Conservation (phyloP, 2,113 vertebrate genomes). For the Mus spicilegus region DNA sequence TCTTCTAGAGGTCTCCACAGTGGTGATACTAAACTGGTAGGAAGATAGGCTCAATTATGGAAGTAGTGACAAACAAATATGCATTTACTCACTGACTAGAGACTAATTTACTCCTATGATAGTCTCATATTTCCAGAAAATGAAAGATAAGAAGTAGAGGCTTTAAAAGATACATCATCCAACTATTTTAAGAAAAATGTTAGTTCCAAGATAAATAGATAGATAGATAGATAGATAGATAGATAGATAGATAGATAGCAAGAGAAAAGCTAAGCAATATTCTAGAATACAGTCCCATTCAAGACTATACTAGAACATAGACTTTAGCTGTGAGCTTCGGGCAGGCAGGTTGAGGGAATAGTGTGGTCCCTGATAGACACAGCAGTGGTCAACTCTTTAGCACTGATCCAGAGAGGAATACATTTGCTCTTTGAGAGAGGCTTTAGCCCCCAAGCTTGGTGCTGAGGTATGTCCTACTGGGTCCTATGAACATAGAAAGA, state of each 20-base stretch:
- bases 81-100: neutral
- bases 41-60: neutral
- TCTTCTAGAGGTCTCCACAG: neutral
- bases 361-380: neutral
- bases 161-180: neutral
- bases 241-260: too few relatives aligned
- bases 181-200: neutral
- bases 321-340: neutral
- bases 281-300: neutral
- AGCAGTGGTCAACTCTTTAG: neutral
- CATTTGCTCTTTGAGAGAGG: neutral
- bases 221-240: too few relatives aligned
- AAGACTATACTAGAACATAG: fast-evolving
- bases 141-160: neutral
- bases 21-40: neutral
- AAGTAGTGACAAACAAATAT: neutral
- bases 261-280: neutral
- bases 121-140: neutral
- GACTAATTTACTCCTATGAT: neutral
- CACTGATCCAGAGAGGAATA: neutral
- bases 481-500: too few relatives aligned
- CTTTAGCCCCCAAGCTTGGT: neutral
- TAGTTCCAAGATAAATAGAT: neutral
- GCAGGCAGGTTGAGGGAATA: too few relatives aligned
- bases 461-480: neutral